Evolutionary conservation across 2,888 invertebrate species (phyloP), one percentile per base, ranked within the genome.

Genomic region (Idaea biselata): DNA sequence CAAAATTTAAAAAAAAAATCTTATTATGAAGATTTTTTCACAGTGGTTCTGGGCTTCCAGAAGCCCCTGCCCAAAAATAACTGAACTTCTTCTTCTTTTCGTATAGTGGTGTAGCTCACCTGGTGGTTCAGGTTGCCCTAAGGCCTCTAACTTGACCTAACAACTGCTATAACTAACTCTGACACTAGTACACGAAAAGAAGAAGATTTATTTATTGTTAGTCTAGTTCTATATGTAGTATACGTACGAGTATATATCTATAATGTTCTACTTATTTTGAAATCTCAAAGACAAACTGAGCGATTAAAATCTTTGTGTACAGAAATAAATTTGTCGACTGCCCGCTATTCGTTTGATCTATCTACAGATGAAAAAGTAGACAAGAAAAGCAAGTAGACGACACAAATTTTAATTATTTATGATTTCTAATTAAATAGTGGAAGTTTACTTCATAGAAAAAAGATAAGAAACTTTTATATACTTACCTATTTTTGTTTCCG

Each of bases 311-410:
- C 87, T 82, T 73, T 76, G 83, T 82, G 81, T 84, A 83, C 86
- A 81, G 80, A 86, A 88, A 88, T 89, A 88, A 88, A 88, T 87
- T 88, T 88, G 86, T 87, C 87, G 83, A 82, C 87, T 80, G 81
- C 80, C 80, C 77, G 71, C 73, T 78, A 77, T 70, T 80, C 86
- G 86, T 89, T 89, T 89, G 89, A 89, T 89, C 87, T 82, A 89
- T 89, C 87, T 82, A 81, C 79, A 88, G 89, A 89, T 89, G 88
- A 88, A 84, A 85, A 86, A 85, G 77, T 81, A 80, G 77, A 76
- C 79, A 78, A 80, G 76, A 76, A 79, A 72, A 73, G 68, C 73
- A 71, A 78, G 82, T 81, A 82, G 86, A 84, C 83, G 84, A 81
- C 79, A 82, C 81, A 44, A 44, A 7, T 44, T 44, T 8, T 44